These are phyloP conservation scores for Argya squamiceps DNA, from an alignment of 2,797 vertebrate genomes.

Conservation along the genomic window DNA sequence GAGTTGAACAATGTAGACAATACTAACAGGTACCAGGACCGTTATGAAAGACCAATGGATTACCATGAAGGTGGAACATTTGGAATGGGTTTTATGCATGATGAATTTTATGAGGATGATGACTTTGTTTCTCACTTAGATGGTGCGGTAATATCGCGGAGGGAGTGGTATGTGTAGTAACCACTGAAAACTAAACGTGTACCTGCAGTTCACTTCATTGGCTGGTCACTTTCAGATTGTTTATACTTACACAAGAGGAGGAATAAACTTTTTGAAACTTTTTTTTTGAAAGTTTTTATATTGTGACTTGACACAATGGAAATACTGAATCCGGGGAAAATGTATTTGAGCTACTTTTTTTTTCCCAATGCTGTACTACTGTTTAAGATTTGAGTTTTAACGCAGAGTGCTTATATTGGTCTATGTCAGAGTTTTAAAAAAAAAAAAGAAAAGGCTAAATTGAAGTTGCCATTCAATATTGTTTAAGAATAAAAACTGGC, in stretches of 20 bases:
- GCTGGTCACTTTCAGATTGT: slow-evolving; percentile 79
- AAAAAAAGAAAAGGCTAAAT: slow-evolving; percentile 53
- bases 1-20: slow-evolving; percentile 89
- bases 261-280: slow-evolving; percentile 80
- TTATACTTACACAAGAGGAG: slow-evolving; percentile 76
- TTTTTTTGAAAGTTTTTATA: slow-evolving; percentile 75
- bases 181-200: slow-evolving; percentile 70
- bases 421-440: slow-evolving; percentile 67
- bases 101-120: slow-evolving; percentile 90
- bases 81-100: slow-evolving; percentile 89
- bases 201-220: slow-evolving; percentile 71
- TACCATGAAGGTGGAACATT: slow-evolving; percentile 83
- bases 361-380: slow-evolving; percentile 80
- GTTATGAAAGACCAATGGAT: slow-evolving; percentile 82
- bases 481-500: slow-evolving; percentile 66
- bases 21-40: slow-evolving; percentile 82
- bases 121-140: slow-evolving; percentile 97
- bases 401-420: slow-evolving; percentile 74
- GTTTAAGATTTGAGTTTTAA: slow-evolving; percentile 75
- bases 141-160: slow-evolving; percentile 96
- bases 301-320: slow-evolving; percentile 74
- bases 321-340: slow-evolving; percentile 73
- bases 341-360: slow-evolving; percentile 75
- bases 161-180: slow-evolving; percentile 97
- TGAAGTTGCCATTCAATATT: slow-evolving; percentile 51